Conservation (phyloP, 2,888 invertebrate genomes). For the Oconnorella tubifera region DNA sequence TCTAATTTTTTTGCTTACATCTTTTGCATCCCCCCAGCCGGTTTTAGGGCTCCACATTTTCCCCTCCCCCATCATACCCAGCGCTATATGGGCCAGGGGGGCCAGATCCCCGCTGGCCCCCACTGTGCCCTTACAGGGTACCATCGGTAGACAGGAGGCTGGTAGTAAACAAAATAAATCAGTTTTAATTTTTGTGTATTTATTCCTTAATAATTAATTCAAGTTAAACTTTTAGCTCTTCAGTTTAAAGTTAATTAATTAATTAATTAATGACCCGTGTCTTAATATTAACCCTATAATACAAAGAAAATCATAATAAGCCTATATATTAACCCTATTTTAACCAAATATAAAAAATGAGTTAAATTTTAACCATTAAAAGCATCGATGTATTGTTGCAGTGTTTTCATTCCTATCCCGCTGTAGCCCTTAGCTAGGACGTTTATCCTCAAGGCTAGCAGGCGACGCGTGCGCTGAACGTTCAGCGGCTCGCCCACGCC, state of each 20-base stretch:
- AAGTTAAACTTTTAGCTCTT: too few species aligned
- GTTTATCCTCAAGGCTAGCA: slow-evolving; percentile 66
- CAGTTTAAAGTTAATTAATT: too few species aligned
- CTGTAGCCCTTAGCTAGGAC: slow-evolving; percentile 68
- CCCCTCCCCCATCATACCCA: slow-evolving; percentile 68
- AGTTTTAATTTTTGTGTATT: too few species aligned
- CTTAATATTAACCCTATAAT: too few species aligned
- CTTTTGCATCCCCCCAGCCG: slow-evolving; percentile 64
- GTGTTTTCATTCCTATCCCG: slow-evolving; percentile 63
- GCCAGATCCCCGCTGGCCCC: slow-evolving; percentile 69
- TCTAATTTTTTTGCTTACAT: too few species aligned
- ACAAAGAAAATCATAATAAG: too few species aligned
- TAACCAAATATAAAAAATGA: too few species aligned
- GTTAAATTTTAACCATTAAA: slow-evolving; percentile 70
- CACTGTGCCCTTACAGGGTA: slow-evolving; percentile 68
- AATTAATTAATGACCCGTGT: too few species aligned
- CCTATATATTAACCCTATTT: too few species aligned
- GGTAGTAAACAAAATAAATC: too few species aligned
- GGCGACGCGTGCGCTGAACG: slow-evolving; percentile 63
- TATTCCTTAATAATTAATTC: too few species aligned
- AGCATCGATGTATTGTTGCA: slow-evolving; percentile 63
- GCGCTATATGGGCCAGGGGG: slow-evolving; percentile 65
- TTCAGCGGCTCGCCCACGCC: slow-evolving; percentile 65
- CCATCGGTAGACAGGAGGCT: slow-evolving; percentile 66
- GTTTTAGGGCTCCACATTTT: slow-evolving; percentile 67